phyloP scores from a whole-genome alignment of 2,113 vertebrate species.

The Prunella himalayana region DNA sequence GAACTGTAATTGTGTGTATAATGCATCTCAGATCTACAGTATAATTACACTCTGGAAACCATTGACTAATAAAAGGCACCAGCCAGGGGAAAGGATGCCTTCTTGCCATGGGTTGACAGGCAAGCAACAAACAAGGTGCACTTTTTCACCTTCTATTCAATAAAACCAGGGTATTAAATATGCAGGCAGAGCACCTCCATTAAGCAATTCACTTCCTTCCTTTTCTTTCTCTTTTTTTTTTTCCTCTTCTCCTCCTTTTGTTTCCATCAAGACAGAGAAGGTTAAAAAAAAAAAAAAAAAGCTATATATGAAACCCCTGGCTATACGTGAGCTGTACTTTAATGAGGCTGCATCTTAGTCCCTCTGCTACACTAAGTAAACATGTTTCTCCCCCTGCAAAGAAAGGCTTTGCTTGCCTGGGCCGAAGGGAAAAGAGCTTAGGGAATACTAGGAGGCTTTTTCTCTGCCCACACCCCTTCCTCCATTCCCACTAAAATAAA shows the following conservation, averaged over 20 bases:
- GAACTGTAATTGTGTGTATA: constrained; percentile 74
- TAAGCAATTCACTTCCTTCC: constrained; percentile 70
- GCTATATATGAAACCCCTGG: constrained; percentile 37
- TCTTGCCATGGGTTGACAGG: constrained; percentile 73
- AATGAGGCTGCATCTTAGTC: constrained; percentile 50
- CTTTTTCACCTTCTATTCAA: constrained; percentile 79
- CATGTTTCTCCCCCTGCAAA: constrained; percentile 24
- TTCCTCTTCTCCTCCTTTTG: constrained; percentile 48
- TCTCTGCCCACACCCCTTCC: neutral
- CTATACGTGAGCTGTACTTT: constrained; percentile 63
- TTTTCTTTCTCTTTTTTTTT: constrained; percentile 9
- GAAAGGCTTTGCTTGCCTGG: constrained; percentile 18
- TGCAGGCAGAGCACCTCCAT: constrained; percentile 71
- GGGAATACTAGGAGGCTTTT: constrained; percentile 8
- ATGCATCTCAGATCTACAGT: constrained; percentile 71
- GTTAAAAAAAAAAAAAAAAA: constrained; percentile 40
- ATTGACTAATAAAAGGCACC: constrained; percentile 76
- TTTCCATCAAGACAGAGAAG: constrained; percentile 65
- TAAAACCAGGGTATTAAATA: constrained; percentile 78
- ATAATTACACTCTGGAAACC: constrained; percentile 78
- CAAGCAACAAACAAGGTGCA: constrained; percentile 76
- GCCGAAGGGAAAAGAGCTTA: neutral
- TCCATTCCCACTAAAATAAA: neutral
- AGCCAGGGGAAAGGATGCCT: constrained; percentile 72
- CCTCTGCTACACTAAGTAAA: constrained; percentile 28